Evolutionary conservation across 2,888 invertebrate species (phyloP), one percentile per base, ranked within the genome.

Genomic region (Nephrotoma guestfalica): DNA sequence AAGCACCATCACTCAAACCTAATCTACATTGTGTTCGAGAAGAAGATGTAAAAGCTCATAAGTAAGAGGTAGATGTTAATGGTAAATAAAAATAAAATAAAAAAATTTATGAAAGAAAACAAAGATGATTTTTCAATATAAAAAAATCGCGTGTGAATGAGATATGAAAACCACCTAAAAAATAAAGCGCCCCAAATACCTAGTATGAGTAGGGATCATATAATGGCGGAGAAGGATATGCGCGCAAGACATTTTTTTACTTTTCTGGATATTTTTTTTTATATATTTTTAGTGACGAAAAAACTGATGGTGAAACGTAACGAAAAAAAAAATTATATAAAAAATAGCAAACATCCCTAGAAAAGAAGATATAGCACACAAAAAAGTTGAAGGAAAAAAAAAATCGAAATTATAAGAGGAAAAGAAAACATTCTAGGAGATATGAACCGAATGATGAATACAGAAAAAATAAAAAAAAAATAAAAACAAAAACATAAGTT

Each of bases 151-250:
- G 84, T 84, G 84, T 84, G 84, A 84, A 84, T 84, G 84, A 84
- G 84, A 84, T 84, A 84, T 41, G 42, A 84, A 84, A 84, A 84
- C 84, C 41, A 41, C 42, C 84, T 41, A 84, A 84, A 84, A 42
- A 84, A 83, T 9, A 83, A 15, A 84, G 41, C 13, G n/a, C 84
- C 13, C 42, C 84, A 30, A 30, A 30, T 30, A 30, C 30, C 41
- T 41, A 84, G 84, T 41, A 84, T 84, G 84, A 84, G 84, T 42
- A 84, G 42, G 42, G 42, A 42, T 41, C 42, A 41, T 42, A 84
- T 84, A 84, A 84, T 84, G 84, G 84, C 42, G 84, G 84, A 84
- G 84, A 84, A 84, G 84, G 84, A 84, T 84, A 84, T 84, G 84
- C 84, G 84, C 84, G 84, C 84, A 84, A 84, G 84, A 84, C 84